These are phyloP conservation scores for Sycophila texana DNA, from an alignment of 2,888 invertebrate genomes.

Conservation along the genomic window DNA sequence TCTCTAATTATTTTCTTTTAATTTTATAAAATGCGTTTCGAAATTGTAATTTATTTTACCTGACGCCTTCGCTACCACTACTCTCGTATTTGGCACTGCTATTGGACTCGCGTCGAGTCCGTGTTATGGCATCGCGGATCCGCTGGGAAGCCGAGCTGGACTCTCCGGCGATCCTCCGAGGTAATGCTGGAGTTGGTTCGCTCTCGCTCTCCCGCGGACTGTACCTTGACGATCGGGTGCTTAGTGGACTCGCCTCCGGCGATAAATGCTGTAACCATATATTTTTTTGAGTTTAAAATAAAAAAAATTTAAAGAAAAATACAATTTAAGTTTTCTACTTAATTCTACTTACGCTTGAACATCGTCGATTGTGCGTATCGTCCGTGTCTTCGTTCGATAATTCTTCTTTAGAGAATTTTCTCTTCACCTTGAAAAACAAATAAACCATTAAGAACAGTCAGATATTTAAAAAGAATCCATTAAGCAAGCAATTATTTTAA, in stretches of 20 bases:
- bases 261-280: constrained; percentile 68
- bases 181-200: constrained; percentile 73
- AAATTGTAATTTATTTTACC: constrained; percentile 59
- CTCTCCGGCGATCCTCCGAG: constrained; percentile 70
- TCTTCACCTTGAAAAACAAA: constrained; percentile 60
- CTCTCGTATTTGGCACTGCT: constrained; percentile 73
- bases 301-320: neutral
- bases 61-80: constrained; percentile 73
- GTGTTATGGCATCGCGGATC: constrained; percentile 72
- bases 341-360: constrained; percentile 69
- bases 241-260: constrained; percentile 73
- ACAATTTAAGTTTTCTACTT: neutral
- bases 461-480: too few relatives aligned
- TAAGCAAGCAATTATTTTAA: too few relatives aligned
- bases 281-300: neutral
- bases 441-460: neutral
- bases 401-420: constrained; percentile 71
- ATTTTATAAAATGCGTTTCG: too few relatives aligned
- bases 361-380: constrained; percentile 66
- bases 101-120: constrained; percentile 73
- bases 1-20: too few relatives aligned
- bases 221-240: constrained; percentile 73
- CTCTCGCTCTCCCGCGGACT: constrained; percentile 74
- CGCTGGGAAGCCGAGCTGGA: constrained; percentile 72
- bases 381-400: constrained; percentile 70